Conservation (phyloP, 92 coral and sea anemone genomes). For the Epizoanthus rinbou region DNA sequence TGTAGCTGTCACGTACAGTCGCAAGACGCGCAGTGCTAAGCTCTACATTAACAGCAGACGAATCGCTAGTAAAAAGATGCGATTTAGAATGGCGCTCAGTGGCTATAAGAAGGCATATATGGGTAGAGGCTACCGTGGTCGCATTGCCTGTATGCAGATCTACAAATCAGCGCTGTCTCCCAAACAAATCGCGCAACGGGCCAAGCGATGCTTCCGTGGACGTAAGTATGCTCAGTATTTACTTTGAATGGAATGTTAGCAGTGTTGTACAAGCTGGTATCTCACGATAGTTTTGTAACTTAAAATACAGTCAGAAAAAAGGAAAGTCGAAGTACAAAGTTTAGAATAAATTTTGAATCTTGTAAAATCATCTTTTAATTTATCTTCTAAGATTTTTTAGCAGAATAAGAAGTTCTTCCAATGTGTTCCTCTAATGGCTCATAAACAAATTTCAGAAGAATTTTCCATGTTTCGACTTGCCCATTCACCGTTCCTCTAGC, state of each 20-base stretch:
- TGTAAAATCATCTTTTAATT: too few relatives aligned
- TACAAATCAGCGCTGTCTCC: constrained; percentile 36
- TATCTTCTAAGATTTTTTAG: too few relatives aligned
- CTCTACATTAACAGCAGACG: constrained; percentile 12
- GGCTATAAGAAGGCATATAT: constrained; percentile 11
- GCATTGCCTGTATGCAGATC: constrained; percentile 54
- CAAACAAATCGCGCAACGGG: constrained; percentile 39
- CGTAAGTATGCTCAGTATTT: constrained; percentile 26
- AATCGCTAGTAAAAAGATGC: not conserved
- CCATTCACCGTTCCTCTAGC: too few relatives aligned
- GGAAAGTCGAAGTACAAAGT: too few relatives aligned
- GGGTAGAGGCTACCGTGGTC: constrained; percentile 38
- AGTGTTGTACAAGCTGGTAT: not conserved
- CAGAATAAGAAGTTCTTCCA: too few relatives aligned
- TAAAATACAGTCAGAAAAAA: too few relatives aligned
- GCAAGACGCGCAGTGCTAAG: not conserved
- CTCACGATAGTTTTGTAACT: too few relatives aligned
- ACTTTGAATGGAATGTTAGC: too few relatives aligned
- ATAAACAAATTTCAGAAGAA: too few relatives aligned
- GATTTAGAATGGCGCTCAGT: not conserved
- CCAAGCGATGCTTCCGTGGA: constrained; percentile 45
- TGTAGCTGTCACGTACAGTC: constrained; percentile 25
- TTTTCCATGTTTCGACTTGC: too few relatives aligned
- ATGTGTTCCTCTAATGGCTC: too few relatives aligned
- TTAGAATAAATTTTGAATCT: too few relatives aligned